These are phyloP conservation scores for Diorhabda sublineata DNA, from an alignment of 1,140 invertebrate genomes.

Conservation along the genomic window DNA sequence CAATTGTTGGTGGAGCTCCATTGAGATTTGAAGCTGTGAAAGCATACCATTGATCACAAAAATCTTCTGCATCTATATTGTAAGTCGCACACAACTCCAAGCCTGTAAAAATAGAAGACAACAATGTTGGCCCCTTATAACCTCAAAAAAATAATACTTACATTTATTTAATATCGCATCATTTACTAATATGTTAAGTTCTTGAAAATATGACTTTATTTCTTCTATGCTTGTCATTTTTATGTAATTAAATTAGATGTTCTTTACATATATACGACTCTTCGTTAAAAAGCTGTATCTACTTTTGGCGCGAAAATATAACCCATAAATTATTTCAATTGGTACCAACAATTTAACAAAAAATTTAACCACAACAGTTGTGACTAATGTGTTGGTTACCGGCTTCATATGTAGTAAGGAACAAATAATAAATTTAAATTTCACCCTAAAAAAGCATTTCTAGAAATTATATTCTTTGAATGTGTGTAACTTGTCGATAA, in stretches of 20 bases:
- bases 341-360: no score
- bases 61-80: slow-evolving; percentile 56
- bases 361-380: no score
- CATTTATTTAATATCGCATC: slow-evolving; percentile 28
- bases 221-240: slow-evolving; percentile 18
- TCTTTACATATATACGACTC: no score
- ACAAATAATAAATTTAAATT: no score
- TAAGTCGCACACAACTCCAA: slow-evolving; percentile 56
- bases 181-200: slow-evolving; percentile 16
- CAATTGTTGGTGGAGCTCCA: slow-evolving; percentile 54
- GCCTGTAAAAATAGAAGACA: slow-evolving; percentile 41
- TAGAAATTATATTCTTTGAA: no score
- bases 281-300: no score
- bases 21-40: slow-evolving; percentile 58
- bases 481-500: no score
- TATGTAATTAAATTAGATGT: not conserved
- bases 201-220: slow-evolving; percentile 17
- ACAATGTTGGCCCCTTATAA: not conserved
- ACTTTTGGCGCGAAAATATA: slow-evolving; percentile 8
- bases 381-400: no score
- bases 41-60: slow-evolving; percentile 65
- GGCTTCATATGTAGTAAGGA: no score
- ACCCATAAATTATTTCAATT: no score
- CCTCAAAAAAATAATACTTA: slow-evolving; percentile 19
- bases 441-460: no score